Base-by-base conservation (phyloP, 2,797 vertebrate genomes). In the Sternarchorhynchus goeldii region DNA sequence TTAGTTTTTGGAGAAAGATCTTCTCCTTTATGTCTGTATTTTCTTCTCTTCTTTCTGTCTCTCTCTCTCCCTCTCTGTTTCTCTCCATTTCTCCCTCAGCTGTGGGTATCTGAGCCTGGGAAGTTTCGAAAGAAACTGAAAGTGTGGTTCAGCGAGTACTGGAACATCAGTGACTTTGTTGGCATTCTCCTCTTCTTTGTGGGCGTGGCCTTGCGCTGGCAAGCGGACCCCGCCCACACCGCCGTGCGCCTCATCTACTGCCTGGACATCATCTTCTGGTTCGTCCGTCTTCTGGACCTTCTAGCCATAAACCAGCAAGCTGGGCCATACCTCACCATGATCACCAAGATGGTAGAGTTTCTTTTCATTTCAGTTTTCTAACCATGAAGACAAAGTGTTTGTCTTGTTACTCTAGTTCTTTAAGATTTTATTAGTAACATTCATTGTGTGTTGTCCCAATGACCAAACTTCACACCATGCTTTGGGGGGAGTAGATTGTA, bases 191-290 rank as follows among this genome's bases (percentile, higher is more conserved):
- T 99, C 39, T 99, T 99, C 86, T 86, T 94, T 80, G 87, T 90
- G 68, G 97, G 96, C 16, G 92, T 98, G 81, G 87, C 70, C 4
- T 86, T 99, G 83, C 95, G 97, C 20, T 98, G 92, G 92, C 86
- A 87, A 0, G 41, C 71, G 0, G 86, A 92, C 0, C 89, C 94
- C 0, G 88, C 93, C 70, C 90, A 81, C 71, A 95, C 88, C 0
- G 92, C 89, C 0, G 96, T 95, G 10, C 95, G 94, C 66, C 90
- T 97, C 2, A 87, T 94, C 81, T 99, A 99, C 89, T 98, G 95
- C 82, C 88, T 99, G 86, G 95, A 99, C 89, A 95, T 98, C 84
- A 96, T 99, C 90, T 99, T 99, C 91, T 99, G 98, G 98, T 98
- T 96, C 57, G 85, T 96, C 80, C 92, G 95, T 7, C 92, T 99